Evolutionary conservation across 2,888 invertebrate species (phyloP).

Genomic region (Lucinisca nassula): DNA sequence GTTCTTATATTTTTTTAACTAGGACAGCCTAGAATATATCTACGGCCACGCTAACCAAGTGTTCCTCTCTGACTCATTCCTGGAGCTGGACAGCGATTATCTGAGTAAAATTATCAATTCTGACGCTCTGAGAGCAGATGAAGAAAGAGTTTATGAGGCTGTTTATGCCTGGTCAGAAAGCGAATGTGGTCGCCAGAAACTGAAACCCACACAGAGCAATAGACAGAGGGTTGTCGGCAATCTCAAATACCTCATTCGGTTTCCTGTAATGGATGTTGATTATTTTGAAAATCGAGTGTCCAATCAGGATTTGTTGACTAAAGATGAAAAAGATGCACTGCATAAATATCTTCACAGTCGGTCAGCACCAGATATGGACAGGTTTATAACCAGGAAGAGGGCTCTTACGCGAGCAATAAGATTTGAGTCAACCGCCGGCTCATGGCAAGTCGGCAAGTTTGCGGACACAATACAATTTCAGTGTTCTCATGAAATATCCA

Average conservation of each 20-base stretch:
- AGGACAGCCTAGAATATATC: conserved; percentile 63
- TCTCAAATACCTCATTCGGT: conserved; percentile 75
- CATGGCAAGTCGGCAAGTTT: conserved; percentile 56
- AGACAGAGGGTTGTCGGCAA: conserved; percentile 75
- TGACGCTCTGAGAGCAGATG: conserved; percentile 91
- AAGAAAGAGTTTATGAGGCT: conserved; percentile 74
- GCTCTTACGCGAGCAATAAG: conserved; percentile 50
- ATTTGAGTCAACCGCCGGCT: conserved; percentile 50
- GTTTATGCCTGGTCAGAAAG: conserved; percentile 76
- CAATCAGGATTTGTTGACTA: conserved; percentile 48
- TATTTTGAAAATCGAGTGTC: conserved; percentile 66
- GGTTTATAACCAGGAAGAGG: conserved; percentile 50
- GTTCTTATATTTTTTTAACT: conserved; percentile 37
- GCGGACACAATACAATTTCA: conserved; percentile 59
- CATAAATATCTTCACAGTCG: conserved; percentile 60
- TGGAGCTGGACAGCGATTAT: conserved; percentile 91
- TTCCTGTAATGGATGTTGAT: conserved; percentile 76
- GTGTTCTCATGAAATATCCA: conserved; percentile 43
- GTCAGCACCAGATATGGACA: conserved; percentile 39
- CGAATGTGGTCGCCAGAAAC: conserved; percentile 76
- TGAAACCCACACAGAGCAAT: conserved; percentile 70
- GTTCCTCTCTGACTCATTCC: conserved; percentile 89
- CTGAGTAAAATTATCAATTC: conserved; percentile 91
- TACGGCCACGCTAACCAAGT: conserved; percentile 46
- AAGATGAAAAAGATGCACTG: conserved; percentile 54